Base-by-base conservation (phyloP, 2,888 invertebrate species). In the Liposcelis brunnea region DNA sequence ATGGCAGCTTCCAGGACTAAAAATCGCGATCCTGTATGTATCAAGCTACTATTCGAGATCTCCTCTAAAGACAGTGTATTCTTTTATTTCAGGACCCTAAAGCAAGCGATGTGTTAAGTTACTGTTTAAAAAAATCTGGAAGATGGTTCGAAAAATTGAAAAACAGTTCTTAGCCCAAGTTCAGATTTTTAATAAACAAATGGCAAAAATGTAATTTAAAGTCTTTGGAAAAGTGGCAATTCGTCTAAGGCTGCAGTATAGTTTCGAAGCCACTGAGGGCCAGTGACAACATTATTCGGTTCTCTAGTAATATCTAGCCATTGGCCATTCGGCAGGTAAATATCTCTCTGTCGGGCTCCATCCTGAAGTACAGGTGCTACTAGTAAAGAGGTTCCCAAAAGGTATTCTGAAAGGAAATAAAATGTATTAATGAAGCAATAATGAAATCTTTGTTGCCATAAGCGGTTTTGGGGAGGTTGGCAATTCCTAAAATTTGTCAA, bases 301-400 rank as follows among this genome's bases (percentile, higher is more conserved):
- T 12, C 6, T 10, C 15, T 43, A 32, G 12, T 19, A 26, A 26
- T 26, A 40, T 78, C 80, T 34, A 62, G 60, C 87, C 87, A 87
- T 1, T 57, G 64, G 2, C 86, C 89, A 2, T 54, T 61, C 0
- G 86, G 86, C 2, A 84, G 66, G 62, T 82, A 84, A 44, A 87
- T 69, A 57, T 80, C 71, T 4, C 86, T 71, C 1, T 64, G 57
- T 0, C 56, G 61, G 1, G 73, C 71, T 0, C 72, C 72, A 59
- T 76, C 67, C 31, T 63, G 61, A 8, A 85, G 55, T 0, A 87
- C 69, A 1, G 87, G 87, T 0, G 86, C 86, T 1, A 79, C 79
- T 46, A 87, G 61, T 36, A 84, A 71, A 42, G 69, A 67, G 52
- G 82, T 78, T 2, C 85, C 87, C 5, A 87, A 66, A 16, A 86